Percentiles rank a stretch among this genome's conserved stretches.
phyloP scores from a whole-genome alignment of 2,797 vertebrate genomes.

The Oophaga sylvatica region DNA sequence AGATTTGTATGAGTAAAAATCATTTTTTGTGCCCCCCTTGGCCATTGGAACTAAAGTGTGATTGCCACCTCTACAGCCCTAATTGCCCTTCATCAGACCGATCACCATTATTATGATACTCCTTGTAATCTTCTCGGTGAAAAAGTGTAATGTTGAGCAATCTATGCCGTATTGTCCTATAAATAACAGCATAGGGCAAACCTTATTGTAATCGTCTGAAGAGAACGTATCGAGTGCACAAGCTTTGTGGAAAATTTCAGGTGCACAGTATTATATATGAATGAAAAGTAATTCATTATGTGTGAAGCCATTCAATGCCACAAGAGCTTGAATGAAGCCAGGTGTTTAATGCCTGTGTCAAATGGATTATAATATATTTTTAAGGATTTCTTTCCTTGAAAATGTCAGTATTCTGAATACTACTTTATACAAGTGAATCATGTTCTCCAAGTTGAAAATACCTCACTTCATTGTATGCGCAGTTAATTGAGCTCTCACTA shows the following conservation, averaged over 20 bases:
- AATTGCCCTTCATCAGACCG: too few relatives aligned
- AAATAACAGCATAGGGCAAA: neutral
- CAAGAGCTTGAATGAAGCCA: slow-evolving; percentile 40
- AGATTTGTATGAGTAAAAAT: too few relatives aligned
- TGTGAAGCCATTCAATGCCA: slow-evolving; percentile 34
- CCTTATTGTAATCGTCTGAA: neutral
- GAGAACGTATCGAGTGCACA: slow-evolving; percentile 5
- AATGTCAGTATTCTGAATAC: slow-evolving; percentile 26
- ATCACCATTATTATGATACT: neutral
- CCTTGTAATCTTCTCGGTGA: neutral
- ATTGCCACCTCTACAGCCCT: too few relatives aligned
- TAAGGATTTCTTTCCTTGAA: slow-evolving; percentile 46
- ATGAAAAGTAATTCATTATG: slow-evolving; percentile 26
- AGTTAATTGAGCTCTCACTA: slow-evolving; percentile 45
- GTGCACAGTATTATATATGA: slow-evolving; percentile 24
- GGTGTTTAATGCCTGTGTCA: slow-evolving; percentile 42
- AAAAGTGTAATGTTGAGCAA: neutral
- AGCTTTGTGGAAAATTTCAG: slow-evolving; percentile 20
- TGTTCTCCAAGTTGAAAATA: slow-evolving; percentile 34
- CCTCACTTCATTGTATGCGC: slow-evolving; percentile 30
- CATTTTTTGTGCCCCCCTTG: too few relatives aligned
- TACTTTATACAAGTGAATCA: slow-evolving; percentile 11
- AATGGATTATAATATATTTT: slow-evolving; percentile 45
- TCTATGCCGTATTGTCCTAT: too few relatives aligned
- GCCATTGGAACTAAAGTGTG: too few relatives aligned